These are phyloP conservation scores for Sarcophaga carnaria DNA, from an alignment of 2,888 invertebrate genomes.

Conservation along the genomic window DNA sequence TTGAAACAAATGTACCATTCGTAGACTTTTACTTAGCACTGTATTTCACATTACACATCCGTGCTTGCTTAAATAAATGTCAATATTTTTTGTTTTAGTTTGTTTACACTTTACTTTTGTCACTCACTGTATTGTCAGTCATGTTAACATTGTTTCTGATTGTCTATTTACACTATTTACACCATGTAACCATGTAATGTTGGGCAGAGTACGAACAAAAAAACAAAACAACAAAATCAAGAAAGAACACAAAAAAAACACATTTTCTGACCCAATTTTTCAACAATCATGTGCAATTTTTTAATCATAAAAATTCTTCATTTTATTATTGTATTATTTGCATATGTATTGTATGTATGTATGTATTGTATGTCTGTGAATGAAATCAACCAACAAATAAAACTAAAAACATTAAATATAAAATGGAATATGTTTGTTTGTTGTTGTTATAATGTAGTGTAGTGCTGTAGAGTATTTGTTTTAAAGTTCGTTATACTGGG, in stretches of 20 bases:
- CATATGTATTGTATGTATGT: not conserved
- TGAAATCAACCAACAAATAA: too few species aligned
- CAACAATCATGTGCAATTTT: conserved; percentile 46
- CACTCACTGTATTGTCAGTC: conserved; percentile 31
- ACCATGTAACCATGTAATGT: conserved; percentile 21
- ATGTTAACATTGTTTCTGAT: conserved; percentile 44
- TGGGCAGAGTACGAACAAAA: conserved; percentile 1
- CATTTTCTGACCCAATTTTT: conserved; percentile 56
- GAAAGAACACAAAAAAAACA: conserved; percentile 6
- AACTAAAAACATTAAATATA: too few species aligned
- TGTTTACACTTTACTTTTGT: conserved; percentile 5
- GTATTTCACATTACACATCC: not conserved
- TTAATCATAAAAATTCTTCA: conserved; percentile 53
- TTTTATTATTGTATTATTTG: conserved; percentile 36
- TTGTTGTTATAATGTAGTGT: not conserved
- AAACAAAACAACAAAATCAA: not conserved
- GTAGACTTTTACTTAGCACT: not conserved
- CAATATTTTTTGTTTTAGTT: not conserved
- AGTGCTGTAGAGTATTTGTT: not conserved
- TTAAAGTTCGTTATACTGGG: not conserved
- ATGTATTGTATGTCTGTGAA: too few species aligned
- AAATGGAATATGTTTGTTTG: not conserved
- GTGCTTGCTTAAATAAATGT: not conserved
- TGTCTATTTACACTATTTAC: conserved; percentile 57
- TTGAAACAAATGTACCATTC: not conserved